Evolutionary conservation across 2,888 invertebrate genomes (phyloP).

Genomic region (Frankliniella fusca): DNA sequence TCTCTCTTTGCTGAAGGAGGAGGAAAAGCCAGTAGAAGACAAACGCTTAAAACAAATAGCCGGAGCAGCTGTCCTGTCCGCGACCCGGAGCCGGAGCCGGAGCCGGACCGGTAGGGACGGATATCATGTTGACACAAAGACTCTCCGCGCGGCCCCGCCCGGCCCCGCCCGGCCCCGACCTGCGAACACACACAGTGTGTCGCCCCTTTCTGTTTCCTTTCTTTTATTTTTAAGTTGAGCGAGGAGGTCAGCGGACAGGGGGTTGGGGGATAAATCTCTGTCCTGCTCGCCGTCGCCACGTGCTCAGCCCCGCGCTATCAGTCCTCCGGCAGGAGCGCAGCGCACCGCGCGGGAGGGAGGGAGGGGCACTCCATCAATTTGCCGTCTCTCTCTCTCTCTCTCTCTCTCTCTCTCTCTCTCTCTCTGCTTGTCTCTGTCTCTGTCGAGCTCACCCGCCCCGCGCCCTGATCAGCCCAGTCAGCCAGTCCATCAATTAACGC

Average conservation of each 20-base stretch:
- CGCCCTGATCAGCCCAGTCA: neutral
- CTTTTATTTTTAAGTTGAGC: neutral
- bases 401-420: constrained; percentile 6
- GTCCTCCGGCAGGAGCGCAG: neutral
- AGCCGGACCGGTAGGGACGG: neutral
- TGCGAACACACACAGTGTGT: neutral
- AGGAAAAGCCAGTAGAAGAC: neutral
- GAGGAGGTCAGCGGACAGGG: too few relatives aligned
- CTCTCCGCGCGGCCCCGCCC: neutral
- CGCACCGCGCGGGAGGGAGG: neutral
- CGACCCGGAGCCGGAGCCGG: too few relatives aligned
- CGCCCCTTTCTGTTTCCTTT: neutral
- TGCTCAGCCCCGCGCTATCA: neutral
- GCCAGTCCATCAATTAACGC: neutral
- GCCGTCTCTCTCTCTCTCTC: neutral
- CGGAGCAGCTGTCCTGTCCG: neutral
- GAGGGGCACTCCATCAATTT: neutral
- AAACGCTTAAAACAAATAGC: neutral
- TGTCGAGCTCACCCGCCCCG: neutral
- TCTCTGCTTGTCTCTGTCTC: neutral
- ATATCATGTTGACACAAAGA: neutral
- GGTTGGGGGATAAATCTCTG: too few relatives aligned
- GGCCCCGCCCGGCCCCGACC: neutral
- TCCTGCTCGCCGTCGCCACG: too few relatives aligned
- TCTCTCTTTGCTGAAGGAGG: too few relatives aligned